Conservation (phyloP, 2,113 vertebrate genomes). For the Coracopsis vasa region DNA sequence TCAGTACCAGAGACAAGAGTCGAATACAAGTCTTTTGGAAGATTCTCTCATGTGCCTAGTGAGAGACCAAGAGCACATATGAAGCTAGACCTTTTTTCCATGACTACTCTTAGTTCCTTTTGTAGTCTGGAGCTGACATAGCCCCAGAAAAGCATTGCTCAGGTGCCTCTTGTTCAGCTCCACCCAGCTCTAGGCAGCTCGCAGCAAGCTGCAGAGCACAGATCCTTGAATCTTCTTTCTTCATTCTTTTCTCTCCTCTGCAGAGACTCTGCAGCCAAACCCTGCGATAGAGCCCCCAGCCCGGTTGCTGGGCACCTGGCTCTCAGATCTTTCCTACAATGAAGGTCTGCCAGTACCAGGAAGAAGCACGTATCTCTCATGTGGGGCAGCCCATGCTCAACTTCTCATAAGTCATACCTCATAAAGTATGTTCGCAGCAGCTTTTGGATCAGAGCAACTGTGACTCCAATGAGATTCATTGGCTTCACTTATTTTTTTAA, state of each 20-base stretch:
- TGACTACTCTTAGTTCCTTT: neutral
- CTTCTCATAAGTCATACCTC: conserved; percentile 79
- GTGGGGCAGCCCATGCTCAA: conserved; percentile 81
- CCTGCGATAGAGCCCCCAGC: conserved; percentile 74
- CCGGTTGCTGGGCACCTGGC: conserved; percentile 84
- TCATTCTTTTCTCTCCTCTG: neutral
- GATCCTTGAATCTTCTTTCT: neutral
- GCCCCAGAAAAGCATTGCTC: neutral
- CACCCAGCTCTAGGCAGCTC: neutral
- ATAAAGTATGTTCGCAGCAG: neutral
- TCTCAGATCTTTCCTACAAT: conserved; percentile 77
- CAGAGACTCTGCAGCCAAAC: conserved; percentile 69
- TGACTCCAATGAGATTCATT: neutral
- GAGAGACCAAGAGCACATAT: neutral
- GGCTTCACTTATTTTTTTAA: neutral
- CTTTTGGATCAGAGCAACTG: neutral
- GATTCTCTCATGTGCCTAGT: neutral
- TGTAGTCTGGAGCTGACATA: neutral
- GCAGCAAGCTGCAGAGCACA: neutral
- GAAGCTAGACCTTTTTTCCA: neutral
- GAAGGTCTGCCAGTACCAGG: conserved; percentile 79
- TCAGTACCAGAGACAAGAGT: neutral
- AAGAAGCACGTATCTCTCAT: conserved; percentile 76
- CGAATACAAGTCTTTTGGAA: neutral
- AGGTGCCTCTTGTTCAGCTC: neutral